Conservation (phyloP, 2,113 vertebrate genomes). For the Channa maculata region DNA sequence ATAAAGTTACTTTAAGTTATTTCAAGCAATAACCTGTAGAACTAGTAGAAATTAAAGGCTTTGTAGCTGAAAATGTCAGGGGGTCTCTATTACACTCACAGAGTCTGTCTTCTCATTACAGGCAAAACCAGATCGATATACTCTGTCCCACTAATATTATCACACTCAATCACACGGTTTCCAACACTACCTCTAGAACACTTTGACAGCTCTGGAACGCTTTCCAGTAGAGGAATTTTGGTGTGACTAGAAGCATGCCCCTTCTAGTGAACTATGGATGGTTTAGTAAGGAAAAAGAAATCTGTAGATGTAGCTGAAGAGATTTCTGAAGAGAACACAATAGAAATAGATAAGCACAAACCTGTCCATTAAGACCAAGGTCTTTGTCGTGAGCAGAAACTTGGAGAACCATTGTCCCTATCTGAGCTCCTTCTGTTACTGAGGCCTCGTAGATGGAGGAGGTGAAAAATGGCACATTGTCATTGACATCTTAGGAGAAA, state of each 20-base stretch:
- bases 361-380: conserved; percentile 89
- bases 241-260: conserved; percentile 10
- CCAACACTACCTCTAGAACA: not conserved
- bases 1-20: not conserved
- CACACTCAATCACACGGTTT: conserved; percentile 32
- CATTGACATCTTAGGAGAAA: conserved; percentile 88
- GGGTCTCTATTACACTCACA: conserved; percentile 10
- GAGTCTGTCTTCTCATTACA: conserved; percentile 24
- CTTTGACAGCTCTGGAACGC: conserved; percentile 30
- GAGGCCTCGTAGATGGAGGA: conserved; percentile 91
- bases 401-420: conserved; percentile 86
- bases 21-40: conserved; percentile 24
- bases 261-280: conserved; percentile 9
- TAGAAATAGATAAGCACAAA: conserved; percentile 54
- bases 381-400: conserved; percentile 91
- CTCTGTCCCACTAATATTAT: conserved; percentile 11
- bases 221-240: conserved; percentile 12
- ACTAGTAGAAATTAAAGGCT: conserved; percentile 21
- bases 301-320: conserved; percentile 4
- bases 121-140: conserved; percentile 43
- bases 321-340: not conserved
- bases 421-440: conserved; percentile 86
- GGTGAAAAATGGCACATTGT: conserved; percentile 94
- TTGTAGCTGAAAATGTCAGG: conserved; percentile 43
- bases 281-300: conserved; percentile 15